A percentile compares a stretch with the other conserved stretches of the same genome.
Conservation (phyloP, 2,888 invertebrate species). For the Argyresthia goedartella region DNA sequence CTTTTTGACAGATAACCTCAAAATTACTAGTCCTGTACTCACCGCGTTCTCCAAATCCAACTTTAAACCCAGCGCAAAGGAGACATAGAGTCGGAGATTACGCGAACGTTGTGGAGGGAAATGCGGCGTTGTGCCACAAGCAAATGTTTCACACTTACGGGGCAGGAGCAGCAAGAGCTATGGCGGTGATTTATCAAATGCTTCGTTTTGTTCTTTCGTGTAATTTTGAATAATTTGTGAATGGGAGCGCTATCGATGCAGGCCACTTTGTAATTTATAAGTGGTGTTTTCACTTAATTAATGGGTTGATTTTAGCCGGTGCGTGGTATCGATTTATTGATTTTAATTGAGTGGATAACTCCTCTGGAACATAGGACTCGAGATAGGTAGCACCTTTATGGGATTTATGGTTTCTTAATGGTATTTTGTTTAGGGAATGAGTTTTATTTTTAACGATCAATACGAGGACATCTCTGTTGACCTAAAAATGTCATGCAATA, state of each 20-base stretch:
- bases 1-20: slow-evolving; percentile 41
- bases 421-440: not conserved
- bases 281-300: slow-evolving; percentile 41
- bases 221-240: slow-evolving; percentile 57
- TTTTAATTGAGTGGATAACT: slow-evolving; percentile 23
- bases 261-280: slow-evolving; percentile 39
- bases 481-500: too few relatives aligned
- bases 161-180: slow-evolving; percentile 28
- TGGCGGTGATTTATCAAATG: slow-evolving; percentile 43
- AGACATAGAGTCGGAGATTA: not conserved
- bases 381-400: not conserved
- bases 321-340: slow-evolving; percentile 22
- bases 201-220: slow-evolving; percentile 37
- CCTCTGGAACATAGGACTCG: slow-evolving; percentile 12
- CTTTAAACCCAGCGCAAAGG: not conserved
- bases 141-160: slow-evolving; percentile 26
- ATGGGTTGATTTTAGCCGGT: slow-evolving; percentile 29
- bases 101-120: not conserved
- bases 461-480: too few relatives aligned
- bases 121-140: slow-evolving; percentile 18
- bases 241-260: slow-evolving; percentile 37
- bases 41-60: not conserved
- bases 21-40: slow-evolving; percentile 14
- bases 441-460: too few relatives aligned
- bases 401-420: slow-evolving; percentile 27